Base-by-base conservation (phyloP, 2,797 vertebrate species). In the Arremon brunneinucha region DNA sequence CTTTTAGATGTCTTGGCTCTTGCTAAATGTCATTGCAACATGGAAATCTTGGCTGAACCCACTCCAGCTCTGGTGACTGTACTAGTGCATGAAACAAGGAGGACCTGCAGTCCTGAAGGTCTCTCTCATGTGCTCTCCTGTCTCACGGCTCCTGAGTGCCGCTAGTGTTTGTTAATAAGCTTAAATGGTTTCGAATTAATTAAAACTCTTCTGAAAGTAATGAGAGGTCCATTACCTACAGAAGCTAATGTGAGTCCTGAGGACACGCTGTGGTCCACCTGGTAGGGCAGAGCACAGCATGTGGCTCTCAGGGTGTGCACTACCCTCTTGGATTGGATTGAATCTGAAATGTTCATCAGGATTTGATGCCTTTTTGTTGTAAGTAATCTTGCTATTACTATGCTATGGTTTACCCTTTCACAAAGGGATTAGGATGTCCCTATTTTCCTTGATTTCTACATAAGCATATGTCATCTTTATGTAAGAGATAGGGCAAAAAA, bases 401-500 rank as follows among this genome's bases (percentile, higher is more conserved):
- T 30, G 34, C n/a, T 44, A 37, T n/a, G 41, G 34, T 69, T 93
- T 89, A 94, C 64, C 50, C 59, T 79, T 83, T 67, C 1, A 6
- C 12, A 24, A 28, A 76, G 32, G 52, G 75, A 94, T 81, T 35
- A 78, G 62, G 77, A 87, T 70, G 32, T 72, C 41, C 34, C 21
- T 69, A 10, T 56, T 91, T 94, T 91, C 75, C 68, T 94, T 86
- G 90, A 88, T 95, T 96, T 93, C 83, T 72, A 55, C n/a, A 55
- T 67, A 80, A 95, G 68, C 28, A 43, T 74, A 35, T 68, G 68
- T 87, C 90, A 94, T 96, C 72, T 90, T 91, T 92, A 84, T 28
- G 11, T 78, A 47, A 81, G 59, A 89, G 44, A 79, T 71, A 50
- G 52, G 79, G 46, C 57, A 88, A 74, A 91, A 91, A 95, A 13